Evolutionary conservation across 2,888 invertebrate genomes (phyloP).

Genomic region (Lepidochitona cinerea): DNA sequence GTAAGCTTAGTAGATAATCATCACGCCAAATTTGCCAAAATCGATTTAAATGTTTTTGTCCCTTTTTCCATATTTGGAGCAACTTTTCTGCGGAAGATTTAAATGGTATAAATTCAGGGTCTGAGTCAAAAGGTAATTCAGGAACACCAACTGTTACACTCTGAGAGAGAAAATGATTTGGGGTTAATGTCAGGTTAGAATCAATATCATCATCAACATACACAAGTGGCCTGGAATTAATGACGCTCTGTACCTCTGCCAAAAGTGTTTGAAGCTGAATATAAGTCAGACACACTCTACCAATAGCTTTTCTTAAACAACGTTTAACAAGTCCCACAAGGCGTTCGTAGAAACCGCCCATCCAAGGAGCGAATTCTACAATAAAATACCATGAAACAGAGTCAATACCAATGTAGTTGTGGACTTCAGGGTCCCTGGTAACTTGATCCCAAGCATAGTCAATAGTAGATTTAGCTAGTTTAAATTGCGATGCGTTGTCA

Average conservation of each 20-base stretch:
- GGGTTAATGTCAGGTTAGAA: constrained; percentile 17
- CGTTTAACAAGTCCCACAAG: constrained; percentile 21
- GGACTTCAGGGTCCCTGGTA: background rate
- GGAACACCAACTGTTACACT: background rate
- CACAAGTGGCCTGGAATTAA: constrained; percentile 22
- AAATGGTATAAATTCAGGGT: background rate
- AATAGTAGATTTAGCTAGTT: constrained; percentile 1
- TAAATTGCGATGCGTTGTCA: constrained; percentile 19
- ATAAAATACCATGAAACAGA: constrained; percentile 18
- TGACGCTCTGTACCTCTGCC: constrained; percentile 14
- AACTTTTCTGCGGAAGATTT: background rate
- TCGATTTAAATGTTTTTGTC: constrained; percentile 13
- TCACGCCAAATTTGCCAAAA: constrained; percentile 23
- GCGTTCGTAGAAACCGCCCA: too few relatives aligned
- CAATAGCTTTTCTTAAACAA: constrained; percentile 17
- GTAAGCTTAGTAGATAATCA: constrained; percentile 15
- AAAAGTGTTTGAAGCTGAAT: constrained; percentile 18
- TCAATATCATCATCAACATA: constrained; percentile 22
- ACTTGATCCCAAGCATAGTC: background rate
- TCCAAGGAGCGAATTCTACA: constrained; percentile 15
- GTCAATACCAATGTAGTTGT: background rate
- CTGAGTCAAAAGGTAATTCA: background rate
- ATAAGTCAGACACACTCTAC: constrained; percentile 9
- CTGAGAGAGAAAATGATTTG: background rate
- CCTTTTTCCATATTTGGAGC: constrained; percentile 15